Evolutionary conservation across 2,888 invertebrate genomes (phyloP).

Genomic region (Drosophila mimica): DNA sequence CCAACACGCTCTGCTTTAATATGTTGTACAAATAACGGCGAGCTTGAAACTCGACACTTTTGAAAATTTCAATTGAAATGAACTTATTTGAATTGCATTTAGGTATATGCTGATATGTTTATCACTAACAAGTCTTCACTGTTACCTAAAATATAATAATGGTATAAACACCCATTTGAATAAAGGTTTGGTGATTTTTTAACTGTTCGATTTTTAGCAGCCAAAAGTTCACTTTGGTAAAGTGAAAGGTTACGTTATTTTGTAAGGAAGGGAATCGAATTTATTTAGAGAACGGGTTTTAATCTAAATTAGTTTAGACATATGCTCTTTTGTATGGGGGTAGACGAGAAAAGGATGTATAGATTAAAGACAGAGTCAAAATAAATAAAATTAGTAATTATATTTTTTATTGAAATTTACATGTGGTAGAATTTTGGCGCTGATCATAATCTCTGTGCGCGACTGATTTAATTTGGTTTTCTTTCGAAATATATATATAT

Average conservation of each 20-base stretch:
- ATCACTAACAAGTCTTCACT: not conserved
- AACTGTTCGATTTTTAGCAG: not conserved
- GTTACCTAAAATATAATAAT: not conserved
- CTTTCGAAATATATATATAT: conserved; percentile 4
- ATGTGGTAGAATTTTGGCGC: conserved; percentile 46
- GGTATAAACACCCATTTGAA: not conserved
- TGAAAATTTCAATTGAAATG: not conserved
- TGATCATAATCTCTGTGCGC: conserved; percentile 47
- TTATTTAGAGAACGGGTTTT: not conserved
- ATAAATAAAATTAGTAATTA: conserved; percentile 48
- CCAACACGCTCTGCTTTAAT: not conserved
- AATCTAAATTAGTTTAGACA: not conserved
- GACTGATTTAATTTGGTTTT: conserved; percentile 2
- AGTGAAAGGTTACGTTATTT: not conserved
- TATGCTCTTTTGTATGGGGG: not conserved
- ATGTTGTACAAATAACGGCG: too few species aligned
- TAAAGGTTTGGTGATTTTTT: not conserved
- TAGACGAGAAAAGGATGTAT: not conserved
- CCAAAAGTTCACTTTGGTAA: not conserved
- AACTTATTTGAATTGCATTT: not conserved
- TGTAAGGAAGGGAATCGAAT: not conserved
- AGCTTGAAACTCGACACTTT: not conserved
- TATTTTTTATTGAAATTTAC: conserved; percentile 62
- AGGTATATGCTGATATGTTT: not conserved
- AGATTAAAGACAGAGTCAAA: conserved; percentile 11